These are phyloP conservation scores for Echinarachnius parma DNA, from an alignment of 53 echinoderm and acorn worm genomes.

Conservation along the genomic window DNA sequence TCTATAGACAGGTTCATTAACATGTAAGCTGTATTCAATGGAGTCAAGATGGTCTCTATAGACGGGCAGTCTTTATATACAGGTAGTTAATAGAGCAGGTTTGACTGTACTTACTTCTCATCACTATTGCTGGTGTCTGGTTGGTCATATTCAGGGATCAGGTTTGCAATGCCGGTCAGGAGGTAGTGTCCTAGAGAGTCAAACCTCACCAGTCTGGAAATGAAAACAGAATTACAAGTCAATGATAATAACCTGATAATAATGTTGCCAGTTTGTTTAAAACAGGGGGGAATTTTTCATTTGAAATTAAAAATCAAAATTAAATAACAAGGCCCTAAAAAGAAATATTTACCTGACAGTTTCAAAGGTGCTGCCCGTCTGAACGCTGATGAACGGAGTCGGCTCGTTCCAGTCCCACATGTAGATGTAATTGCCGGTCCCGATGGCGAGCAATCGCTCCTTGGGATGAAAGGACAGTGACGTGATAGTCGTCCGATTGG, in stretches of 20 bases:
- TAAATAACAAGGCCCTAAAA: not conserved
- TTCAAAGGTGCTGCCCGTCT: conserved; percentile 64
- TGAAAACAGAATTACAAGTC: not conserved
- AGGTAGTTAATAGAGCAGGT: too few relatives aligned
- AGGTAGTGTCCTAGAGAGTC: conserved; percentile 83
- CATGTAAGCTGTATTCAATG: too few relatives aligned
- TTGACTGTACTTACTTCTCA: conserved; percentile 47
- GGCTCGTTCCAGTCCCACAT: conserved; percentile 97
- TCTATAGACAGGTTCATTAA: too few relatives aligned
- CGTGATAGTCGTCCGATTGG: conserved; percentile 77
- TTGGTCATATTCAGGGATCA: conserved; percentile 61
- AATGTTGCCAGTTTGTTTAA: not conserved
- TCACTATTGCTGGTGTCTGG: conserved; percentile 44
- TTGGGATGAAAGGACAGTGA: conserved; percentile 89
- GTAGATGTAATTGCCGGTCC: conserved; percentile 76
- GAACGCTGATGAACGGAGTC: conserved; percentile 62
- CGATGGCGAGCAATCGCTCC: conserved; percentile 90
- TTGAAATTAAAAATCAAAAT: conserved; percentile 7
- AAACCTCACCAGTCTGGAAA: conserved; percentile 80
- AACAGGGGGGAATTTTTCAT: not conserved
- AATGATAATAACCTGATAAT: not conserved
- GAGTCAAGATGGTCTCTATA: too few relatives aligned
- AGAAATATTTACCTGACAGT: conserved; percentile 71
- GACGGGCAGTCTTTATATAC: too few relatives aligned
- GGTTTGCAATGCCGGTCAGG: conserved; percentile 90